Evolutionary conservation across 2,888 invertebrate species (phyloP).

Genomic region (Melangyna quadrimaculata): DNA sequence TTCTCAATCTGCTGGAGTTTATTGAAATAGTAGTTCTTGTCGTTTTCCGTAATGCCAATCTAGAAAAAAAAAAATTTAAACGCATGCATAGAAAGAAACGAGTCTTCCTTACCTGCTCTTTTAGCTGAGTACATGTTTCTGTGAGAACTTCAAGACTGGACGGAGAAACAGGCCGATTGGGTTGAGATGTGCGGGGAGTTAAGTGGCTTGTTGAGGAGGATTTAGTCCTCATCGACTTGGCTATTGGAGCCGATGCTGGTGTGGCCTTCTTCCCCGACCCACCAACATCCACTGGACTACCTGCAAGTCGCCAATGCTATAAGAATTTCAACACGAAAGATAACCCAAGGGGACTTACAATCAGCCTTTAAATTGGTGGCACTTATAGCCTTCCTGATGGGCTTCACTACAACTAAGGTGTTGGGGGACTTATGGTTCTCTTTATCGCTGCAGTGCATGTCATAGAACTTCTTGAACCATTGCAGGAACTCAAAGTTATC

Average conservation of each 20-base stretch:
- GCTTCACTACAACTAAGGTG: conserved; percentile 61
- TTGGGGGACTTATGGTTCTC: conserved; percentile 81
- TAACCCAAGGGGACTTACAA: background rate
- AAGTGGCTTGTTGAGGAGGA: conserved; percentile 57
- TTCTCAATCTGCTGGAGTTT: conserved; percentile 76
- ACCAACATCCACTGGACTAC: background rate
- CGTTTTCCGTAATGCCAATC: conserved; percentile 61
- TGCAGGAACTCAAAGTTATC: conserved; percentile 99
- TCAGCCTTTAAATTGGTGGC: conserved; percentile 41
- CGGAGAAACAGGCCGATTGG: conserved; percentile 64
- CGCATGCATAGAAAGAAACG: background rate
- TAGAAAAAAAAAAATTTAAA: conserved; percentile 14
- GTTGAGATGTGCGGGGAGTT: conserved; percentile 61
- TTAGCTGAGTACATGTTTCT: conserved; percentile 61
- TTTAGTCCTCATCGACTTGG: conserved; percentile 38
- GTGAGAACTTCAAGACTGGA: conserved; percentile 69
- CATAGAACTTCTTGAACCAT: conserved; percentile 99
- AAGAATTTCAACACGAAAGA: background rate
- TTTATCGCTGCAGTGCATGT: conserved; percentile 95
- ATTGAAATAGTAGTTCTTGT: conserved; percentile 75
- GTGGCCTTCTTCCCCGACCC: conserved; percentile 25
- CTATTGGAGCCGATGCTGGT: conserved; percentile 23
- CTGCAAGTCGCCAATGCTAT: background rate
- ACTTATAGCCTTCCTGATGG: conserved; percentile 55
- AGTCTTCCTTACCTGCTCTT: conserved; percentile 38